These are phyloP conservation scores for Trichonephila inaurata DNA, from an alignment of 1,140 invertebrate species.

Conservation along the genomic window DNA sequence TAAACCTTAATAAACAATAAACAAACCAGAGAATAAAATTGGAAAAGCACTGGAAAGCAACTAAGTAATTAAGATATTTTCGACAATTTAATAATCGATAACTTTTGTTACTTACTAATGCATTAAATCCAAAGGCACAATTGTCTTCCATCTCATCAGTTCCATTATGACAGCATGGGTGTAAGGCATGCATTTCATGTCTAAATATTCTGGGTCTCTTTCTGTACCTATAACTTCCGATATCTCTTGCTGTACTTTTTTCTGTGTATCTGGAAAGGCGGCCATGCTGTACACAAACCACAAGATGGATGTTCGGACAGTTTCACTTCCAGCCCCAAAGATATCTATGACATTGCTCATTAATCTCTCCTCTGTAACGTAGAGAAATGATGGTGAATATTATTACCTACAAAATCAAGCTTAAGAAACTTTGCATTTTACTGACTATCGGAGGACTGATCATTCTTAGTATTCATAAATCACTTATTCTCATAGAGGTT, in stretches of 20 bases:
- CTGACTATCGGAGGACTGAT: too few species aligned
- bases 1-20: too few species aligned
- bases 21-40: too few species aligned
- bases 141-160: constrained; percentile 46
- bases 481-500: too few species aligned
- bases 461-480: too few species aligned
- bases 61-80: too few species aligned
- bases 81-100: too few species aligned
- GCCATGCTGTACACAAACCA: constrained; percentile 80
- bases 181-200: constrained; percentile 49
- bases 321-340: constrained; percentile 79
- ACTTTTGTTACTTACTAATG: constrained; percentile 31
- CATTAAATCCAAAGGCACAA: constrained; percentile 28
- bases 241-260: constrained; percentile 83
- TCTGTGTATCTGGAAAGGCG: constrained; percentile 80
- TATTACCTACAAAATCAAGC: too few species aligned
- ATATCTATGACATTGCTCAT: constrained; percentile 74
- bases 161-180: constrained; percentile 43
- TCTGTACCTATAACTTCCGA: constrained; percentile 82
- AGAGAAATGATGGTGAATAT: too few species aligned
- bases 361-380: constrained; percentile 37
- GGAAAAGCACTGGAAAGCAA: too few species aligned
- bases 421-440: too few species aligned
- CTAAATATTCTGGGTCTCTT: constrained; percentile 72
- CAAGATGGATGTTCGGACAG: constrained; percentile 79